Base-by-base conservation (phyloP, 2,113 vertebrate species). In the Corynorhinus townsendii region DNA sequence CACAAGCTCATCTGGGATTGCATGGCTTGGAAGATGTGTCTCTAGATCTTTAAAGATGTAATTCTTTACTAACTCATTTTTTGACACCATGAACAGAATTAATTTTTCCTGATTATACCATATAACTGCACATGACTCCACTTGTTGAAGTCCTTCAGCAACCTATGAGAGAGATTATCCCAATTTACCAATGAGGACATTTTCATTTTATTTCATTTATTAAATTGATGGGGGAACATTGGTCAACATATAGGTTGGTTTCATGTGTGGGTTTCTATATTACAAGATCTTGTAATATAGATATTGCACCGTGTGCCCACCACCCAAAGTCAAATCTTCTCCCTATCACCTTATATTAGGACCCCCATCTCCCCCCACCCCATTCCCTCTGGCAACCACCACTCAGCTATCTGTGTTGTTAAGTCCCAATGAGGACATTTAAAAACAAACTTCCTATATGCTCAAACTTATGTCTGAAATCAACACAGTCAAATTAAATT, bases 1-100 rank as follows among this genome's bases (percentile, higher is more conserved):
- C 45, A 99, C 85, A 94, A 99, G 84, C 5, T 99, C 96, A 98
- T 99, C 99, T 4, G 99, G 99, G 35, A 99, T 17, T 88, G 98
- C 98, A 79, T 99, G 96, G 43, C 97, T 90, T 82, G 99, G 98
- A 59, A 99, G 98, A 88, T 17, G 43, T 62, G 98, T 96, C 91
- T 98, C 98, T 68, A 99, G 97, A 77, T 98, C 98, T 71, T 94
- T 96, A 90, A 98, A 93, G 45, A 99, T 93, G 64, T 97, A 92
- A 68, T 91, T 96, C 86, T 98, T 96, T 40, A 95, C 89, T 64
- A 98, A 90, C 77, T 88, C 59, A 64, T 95, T 97, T 92, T 81
- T 97, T 35, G 98, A 96, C 92, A 99, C 98, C 6, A 99, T 90
- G 93, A 99, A 99, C 24, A 99, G 97, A 62, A 99, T 95, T 96